These are phyloP conservation scores for Nylanderia fulva DNA, from an alignment of 1,140 invertebrate species.

Conservation along the genomic window DNA sequence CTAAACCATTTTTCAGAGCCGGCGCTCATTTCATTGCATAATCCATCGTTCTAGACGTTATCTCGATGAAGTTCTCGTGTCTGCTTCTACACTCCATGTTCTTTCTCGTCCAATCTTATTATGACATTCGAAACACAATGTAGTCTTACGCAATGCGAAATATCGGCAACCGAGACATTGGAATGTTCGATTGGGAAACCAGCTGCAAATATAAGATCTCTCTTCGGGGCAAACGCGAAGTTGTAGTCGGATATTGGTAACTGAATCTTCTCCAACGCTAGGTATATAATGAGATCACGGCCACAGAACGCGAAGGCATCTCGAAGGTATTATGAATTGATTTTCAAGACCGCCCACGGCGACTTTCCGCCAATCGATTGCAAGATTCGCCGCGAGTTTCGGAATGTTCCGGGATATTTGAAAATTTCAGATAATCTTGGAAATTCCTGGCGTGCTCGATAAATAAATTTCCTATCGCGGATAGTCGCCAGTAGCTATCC, in stretches of 20 bases:
- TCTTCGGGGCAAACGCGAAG: background rate
- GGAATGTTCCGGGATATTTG: slow-evolving; percentile 60
- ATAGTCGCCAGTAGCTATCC: slow-evolving; percentile 33
- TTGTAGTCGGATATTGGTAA: slow-evolving; percentile 59
- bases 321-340: slow-evolving; percentile 59
- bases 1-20: slow-evolving; percentile 13
- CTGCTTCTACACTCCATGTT: background rate
- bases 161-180: slow-evolving; percentile 24
- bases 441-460: slow-evolving; percentile 54
- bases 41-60: slow-evolving; percentile 27
- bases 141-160: slow-evolving; percentile 46
- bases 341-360: slow-evolving; percentile 56
- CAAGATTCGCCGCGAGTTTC: slow-evolving; percentile 49
- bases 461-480: slow-evolving; percentile 52
- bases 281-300: slow-evolving; percentile 49
- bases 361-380: slow-evolving; percentile 56
- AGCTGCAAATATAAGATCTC: slow-evolving; percentile 46
- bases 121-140: slow-evolving; percentile 1
- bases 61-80: slow-evolving; percentile 27
- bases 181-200: slow-evolving; percentile 49
- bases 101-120: background rate
- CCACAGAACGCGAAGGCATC: slow-evolving; percentile 47
- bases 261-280: slow-evolving; percentile 42
- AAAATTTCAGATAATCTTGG: slow-evolving; percentile 58
- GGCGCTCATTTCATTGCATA: slow-evolving; percentile 30